Conservation (phyloP, 2,113 vertebrate species). For the Poeciliopsis retropinna region DNA sequence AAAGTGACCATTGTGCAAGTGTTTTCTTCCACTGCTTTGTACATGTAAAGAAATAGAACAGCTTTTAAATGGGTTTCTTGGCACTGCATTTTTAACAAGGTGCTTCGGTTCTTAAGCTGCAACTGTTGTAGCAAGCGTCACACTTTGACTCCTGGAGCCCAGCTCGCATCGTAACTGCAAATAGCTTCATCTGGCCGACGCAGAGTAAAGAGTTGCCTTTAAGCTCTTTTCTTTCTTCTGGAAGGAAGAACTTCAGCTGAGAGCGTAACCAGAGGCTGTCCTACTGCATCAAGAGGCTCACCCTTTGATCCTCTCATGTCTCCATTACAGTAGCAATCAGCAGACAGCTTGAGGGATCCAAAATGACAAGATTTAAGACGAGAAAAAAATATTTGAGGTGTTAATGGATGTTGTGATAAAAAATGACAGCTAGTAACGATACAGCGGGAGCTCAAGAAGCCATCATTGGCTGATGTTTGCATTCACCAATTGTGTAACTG, state of each 20-base stretch:
- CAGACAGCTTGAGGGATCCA: constrained; percentile 18
- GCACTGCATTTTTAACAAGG: constrained; percentile 68
- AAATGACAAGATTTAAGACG: constrained; percentile 31
- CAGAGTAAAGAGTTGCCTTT: constrained; percentile 31
- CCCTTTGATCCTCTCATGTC: constrained; percentile 36
- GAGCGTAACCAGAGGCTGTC: constrained; percentile 47
- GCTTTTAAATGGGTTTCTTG: constrained; percentile 54
- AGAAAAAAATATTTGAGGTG: constrained; percentile 6
- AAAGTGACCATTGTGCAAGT: constrained; percentile 34
- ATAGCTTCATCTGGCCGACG: constrained; percentile 50
- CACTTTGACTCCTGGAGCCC: constrained; percentile 57
- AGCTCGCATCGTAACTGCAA: constrained; percentile 31
- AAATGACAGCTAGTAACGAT: constrained; percentile 41
- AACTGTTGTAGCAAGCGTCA: constrained; percentile 26
- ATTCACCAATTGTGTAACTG: constrained; percentile 40
- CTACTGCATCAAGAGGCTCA: constrained; percentile 12
- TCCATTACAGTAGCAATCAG: constrained; percentile 22
- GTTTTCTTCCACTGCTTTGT: constrained; percentile 32
- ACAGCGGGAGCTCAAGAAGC: constrained; percentile 24
- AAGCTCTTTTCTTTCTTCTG: constrained; percentile 23
- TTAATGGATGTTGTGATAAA: constrained; percentile 21
- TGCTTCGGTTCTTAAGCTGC: constrained; percentile 51
- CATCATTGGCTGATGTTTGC: constrained; percentile 39
- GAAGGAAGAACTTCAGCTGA: constrained; percentile 30
- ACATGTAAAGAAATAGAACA: constrained; percentile 41